Base-by-base conservation (phyloP, 2,888 invertebrate genomes). In the Drosophila paramelanica region DNA sequence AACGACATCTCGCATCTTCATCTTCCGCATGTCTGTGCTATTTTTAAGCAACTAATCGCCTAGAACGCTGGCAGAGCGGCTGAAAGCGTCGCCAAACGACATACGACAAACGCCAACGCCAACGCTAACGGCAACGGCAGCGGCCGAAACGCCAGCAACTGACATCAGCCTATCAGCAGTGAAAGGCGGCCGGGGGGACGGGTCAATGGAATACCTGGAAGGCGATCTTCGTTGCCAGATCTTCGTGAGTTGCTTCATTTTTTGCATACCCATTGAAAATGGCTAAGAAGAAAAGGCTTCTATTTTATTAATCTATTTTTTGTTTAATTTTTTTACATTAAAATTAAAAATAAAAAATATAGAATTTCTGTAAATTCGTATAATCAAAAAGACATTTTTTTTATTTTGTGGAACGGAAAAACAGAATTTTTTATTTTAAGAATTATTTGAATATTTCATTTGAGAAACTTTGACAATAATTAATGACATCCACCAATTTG, bases 21-120 rank as follows among this genome's bases (percentile, higher is more conserved):
- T 75, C 73, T 79, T 85, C 80, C 85, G 82, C 80, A 80, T 82
- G 77, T 85, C 82, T 85, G 82, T 53, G 84, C 85, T 83, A 83
- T 83, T 85, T 82, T 73, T 82, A 76, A 59, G 66, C 69, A 61
- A 80, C 85, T 83, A 83, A 83, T 83, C 82, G 82, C 78, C 85
- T 73, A 85, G 82, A 83, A 83, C 82, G 72, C 45, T 33, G 73
- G 43, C 70, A 36, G 27, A 47, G 58, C 38, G 42, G 25, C 31
- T 23, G 65, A 70, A 65, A 70, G 64, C 61, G 75, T 70, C 79
- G 73, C 65, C 73, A 76, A 81, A 47, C 62, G 70, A 27, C 55
- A 27, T 39, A 31, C 46, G 56, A 7, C 7, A 27, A 5, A 27
- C 27, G 27, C 38, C 11, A 51, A 33, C 38, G 47, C 14, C 38